Conservation (phyloP, 30 jellyfish, hydroid and myxozoan species). For the Catostylus mosaicus region DNA sequence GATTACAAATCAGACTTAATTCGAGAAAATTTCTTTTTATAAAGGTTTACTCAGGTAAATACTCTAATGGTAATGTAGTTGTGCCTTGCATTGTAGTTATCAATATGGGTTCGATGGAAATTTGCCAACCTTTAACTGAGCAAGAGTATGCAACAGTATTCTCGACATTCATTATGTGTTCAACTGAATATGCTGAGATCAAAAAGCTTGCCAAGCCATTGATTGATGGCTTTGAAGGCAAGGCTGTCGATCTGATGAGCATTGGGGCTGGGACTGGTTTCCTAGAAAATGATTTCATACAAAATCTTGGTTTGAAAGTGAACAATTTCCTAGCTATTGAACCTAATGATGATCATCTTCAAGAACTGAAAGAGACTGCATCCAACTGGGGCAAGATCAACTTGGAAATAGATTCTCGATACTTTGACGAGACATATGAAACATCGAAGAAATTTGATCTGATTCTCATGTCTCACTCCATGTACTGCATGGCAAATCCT, state of each 20-base stretch:
- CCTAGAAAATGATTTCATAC: constrained; percentile 30
- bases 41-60: too few relatives aligned
- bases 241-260: constrained; percentile 42
- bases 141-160: constrained; percentile 29
- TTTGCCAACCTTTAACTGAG: constrained; percentile 30
- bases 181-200: constrained; percentile 33
- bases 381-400: constrained; percentile 27
- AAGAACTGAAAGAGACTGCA: constrained; percentile 11
- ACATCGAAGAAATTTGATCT: constrained; percentile 40
- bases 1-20: too few relatives aligned
- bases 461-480: constrained; percentile 55
- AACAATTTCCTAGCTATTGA: constrained; percentile 35
- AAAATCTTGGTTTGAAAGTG: constrained; percentile 12
- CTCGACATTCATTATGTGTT: constrained; percentile 17
- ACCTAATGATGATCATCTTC: constrained; percentile 38
- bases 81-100: not conserved
- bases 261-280: constrained; percentile 70
- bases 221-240: constrained; percentile 30
- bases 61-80: too few relatives aligned
- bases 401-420: not conserved
- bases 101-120: not conserved
- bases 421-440: constrained; percentile 17
- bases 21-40: too few relatives aligned
- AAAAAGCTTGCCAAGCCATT: not conserved
- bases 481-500: constrained; percentile 35